These are phyloP conservation scores for Ariolimax columbianus DNA, from an alignment of 2,888 invertebrate genomes.

Conservation along the genomic window DNA sequence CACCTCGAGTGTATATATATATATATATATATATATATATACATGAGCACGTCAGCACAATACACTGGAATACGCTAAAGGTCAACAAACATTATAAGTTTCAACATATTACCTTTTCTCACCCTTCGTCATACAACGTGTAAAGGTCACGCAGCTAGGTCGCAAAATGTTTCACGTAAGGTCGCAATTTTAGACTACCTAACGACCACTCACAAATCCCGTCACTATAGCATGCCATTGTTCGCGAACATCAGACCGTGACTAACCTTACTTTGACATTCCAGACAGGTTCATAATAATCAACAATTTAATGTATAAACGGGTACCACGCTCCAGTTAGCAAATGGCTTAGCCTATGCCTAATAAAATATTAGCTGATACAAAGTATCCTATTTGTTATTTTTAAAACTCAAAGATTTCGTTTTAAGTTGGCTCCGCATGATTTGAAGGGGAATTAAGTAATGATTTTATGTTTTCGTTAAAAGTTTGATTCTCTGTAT, in stretches of 20 bases:
- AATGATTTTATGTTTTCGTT: no score
- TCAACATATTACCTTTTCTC: not conserved
- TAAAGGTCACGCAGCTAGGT: not conserved
- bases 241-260: slow-evolving; percentile 13
- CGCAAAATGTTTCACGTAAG: not conserved
- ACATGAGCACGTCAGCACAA: not conserved
- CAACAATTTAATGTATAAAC: not conserved
- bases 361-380: not conserved
- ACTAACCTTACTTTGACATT: not conserved
- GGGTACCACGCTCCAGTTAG: not conserved
- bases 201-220: not conserved
- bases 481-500: no score
- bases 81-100: not conserved
- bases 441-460: no score
- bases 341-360: not conserved
- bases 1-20: no score
- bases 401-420: no score
- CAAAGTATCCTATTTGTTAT: no score
- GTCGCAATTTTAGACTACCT: not conserved
- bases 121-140: not conserved
- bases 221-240: not conserved
- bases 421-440: no score
- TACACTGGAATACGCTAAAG: not conserved
- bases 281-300: not conserved
- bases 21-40: no score